Conservation (phyloP, 2,888 invertebrate genomes). For the Sisyra terminalis region DNA sequence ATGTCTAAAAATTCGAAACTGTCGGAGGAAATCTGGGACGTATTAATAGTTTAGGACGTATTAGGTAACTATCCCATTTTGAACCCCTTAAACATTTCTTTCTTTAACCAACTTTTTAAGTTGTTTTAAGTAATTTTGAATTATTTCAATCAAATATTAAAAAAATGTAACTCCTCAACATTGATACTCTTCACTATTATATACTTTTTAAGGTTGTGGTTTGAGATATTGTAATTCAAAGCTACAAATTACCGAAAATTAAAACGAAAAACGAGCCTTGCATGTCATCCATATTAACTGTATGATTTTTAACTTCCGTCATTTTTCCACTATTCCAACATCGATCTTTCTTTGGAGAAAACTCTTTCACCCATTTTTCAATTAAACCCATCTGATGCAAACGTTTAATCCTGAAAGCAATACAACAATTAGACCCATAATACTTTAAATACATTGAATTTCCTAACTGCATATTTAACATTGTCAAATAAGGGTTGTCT, state of each 20-base stretch:
- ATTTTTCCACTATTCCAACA: constrained; percentile 51
- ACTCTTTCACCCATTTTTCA: constrained; percentile 62
- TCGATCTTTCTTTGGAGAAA: constrained; percentile 60
- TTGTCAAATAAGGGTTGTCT: constrained; percentile 57
- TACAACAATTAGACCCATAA: too few species aligned
- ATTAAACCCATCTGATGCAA: constrained; percentile 77
- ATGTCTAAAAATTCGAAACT: too few species aligned
- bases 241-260: constrained; percentile 45
- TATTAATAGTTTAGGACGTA: too few species aligned
- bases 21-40: too few species aligned
- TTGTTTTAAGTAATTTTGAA: too few species aligned
- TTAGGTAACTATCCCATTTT: too few species aligned
- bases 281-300: constrained; percentile 81
- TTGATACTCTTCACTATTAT: too few species aligned
- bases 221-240: constrained; percentile 8
- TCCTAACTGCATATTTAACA: constrained; percentile 69
- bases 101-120: too few species aligned
- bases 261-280: constrained; percentile 82
- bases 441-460: too few species aligned
- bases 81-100: too few species aligned
- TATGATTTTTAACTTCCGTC: constrained; percentile 65
- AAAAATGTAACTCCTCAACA: too few species aligned
- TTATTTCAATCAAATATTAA: too few species aligned
- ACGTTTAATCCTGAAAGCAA: constrained; percentile 52
- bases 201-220: constrained; percentile 5